Base-by-base conservation (phyloP, 2,888 invertebrate species). In the Hirtodrosophila trivittata region DNA sequence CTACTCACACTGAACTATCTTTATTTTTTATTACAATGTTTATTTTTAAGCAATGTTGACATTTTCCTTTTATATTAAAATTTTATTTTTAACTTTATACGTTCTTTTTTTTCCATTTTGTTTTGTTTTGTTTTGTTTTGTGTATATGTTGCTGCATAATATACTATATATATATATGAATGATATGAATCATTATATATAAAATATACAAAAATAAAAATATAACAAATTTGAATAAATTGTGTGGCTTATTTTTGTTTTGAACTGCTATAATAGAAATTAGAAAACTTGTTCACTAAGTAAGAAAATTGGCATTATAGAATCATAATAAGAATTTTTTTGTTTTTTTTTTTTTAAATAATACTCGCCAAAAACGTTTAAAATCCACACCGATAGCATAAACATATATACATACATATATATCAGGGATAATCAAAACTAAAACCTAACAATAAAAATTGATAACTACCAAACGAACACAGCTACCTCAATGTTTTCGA, bases 401-500 rank as follows among this genome's bases (percentile, higher is more conserved):
- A 35, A 54, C 18, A 52, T 28, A 8, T 10, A 32, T 35, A 13
- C 1, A 28, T 51, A 9, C 37, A 28, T 39, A 42, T 57, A 55
- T 66, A 69, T 84, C 82, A 82, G 78, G 82, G 75, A 82, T 58
- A 63, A 51, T 9, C 13, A 52, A 56, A 13, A 28, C 28, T 21
- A 28, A 26, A 74, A 49, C 38, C 58, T 54, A 56, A 66, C 28
- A 55, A 45, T 54, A 66, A 63, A 56, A 60, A 33, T 49, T 37
- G 14, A 26, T 54, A 25, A 30, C 32, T 42, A 62, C 51, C 37
- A 65, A 67, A 72, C 4, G 30, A 75, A 72, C 84, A 43, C 69
- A 77, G 62, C 77, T 77, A 77, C 77, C 77, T 77, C 77, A 80
- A 59, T 13, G 83, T 78, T 83, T 77, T 77, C 68, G 10, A 12